A percentile compares a stretch with the other conserved stretches of the same genome.
Conservation (phyloP, 1,140 invertebrate species). For the Helicoverpa zea region DNA sequence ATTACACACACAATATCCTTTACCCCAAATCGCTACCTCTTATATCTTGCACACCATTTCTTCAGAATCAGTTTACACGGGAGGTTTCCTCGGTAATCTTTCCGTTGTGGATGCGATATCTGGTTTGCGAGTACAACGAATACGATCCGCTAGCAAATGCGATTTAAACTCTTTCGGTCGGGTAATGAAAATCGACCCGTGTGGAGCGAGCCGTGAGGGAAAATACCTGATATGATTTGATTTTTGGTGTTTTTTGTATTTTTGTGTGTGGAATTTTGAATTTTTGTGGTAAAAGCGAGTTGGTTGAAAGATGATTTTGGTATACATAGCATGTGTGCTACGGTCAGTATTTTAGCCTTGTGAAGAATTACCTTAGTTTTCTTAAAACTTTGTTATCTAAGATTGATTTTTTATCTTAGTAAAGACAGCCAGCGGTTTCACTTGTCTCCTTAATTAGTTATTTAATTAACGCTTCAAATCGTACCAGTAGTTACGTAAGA, state of each 20-base stretch:
- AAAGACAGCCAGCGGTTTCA: too few relatives aligned
- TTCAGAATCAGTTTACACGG: slow-evolving; percentile 67
- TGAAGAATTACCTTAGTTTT: too few relatives aligned
- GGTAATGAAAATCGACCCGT: slow-evolving; percentile 9
- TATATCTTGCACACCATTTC: slow-evolving; percentile 37
- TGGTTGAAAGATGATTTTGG: too few relatives aligned
- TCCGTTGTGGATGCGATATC: slow-evolving; percentile 55
- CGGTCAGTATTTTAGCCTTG: too few relatives aligned
- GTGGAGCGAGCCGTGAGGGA: not conserved
- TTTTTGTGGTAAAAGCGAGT: not conserved
- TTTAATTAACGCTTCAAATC: too few relatives aligned
- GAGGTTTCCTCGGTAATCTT: slow-evolving; percentile 62
- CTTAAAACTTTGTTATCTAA: too few relatives aligned
- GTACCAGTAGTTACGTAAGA: too few relatives aligned
- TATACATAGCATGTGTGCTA: too few relatives aligned
- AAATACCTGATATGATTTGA: not conserved
- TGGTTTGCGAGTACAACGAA: slow-evolving; percentile 3
- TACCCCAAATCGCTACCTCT: slow-evolving; percentile 30
- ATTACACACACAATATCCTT: too few relatives aligned
- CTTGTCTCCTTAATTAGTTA: too few relatives aligned
- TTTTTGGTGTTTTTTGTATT: not conserved
- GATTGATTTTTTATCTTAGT: too few relatives aligned
- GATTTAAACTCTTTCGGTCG: slow-evolving; percentile 20
- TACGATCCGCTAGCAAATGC: not conserved
- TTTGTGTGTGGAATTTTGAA: not conserved